A percentile compares a stretch with the other conserved stretches of the same genome.
phyloP scores from a whole-genome alignment of 1,140 invertebrate genomes.

The Eumaeus atala region DNA sequence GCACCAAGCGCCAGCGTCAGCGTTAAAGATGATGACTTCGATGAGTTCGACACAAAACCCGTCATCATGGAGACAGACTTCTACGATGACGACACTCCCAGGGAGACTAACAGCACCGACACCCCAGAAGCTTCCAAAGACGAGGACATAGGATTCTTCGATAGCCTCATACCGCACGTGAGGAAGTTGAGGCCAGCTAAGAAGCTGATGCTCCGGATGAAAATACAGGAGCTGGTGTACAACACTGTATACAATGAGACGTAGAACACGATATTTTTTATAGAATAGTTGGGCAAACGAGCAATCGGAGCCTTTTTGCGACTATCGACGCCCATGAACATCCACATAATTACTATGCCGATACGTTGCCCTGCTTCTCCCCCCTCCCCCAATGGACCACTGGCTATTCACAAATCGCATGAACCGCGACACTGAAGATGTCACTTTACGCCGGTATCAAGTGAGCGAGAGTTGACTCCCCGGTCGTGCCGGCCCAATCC shows the following conservation, averaged over 20 bases:
- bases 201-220: slow-evolving; percentile 66
- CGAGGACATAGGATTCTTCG: slow-evolving; percentile 66
- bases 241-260: slow-evolving; percentile 56
- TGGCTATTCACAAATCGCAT: too few relatives aligned
- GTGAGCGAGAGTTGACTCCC: too few relatives aligned
- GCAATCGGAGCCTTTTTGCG: too few relatives aligned
- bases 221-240: slow-evolving; percentile 66
- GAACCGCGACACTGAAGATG: too few relatives aligned
- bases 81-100: slow-evolving; percentile 57
- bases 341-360: too few relatives aligned
- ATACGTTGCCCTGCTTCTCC: too few relatives aligned
- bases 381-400: too few relatives aligned
- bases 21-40: slow-evolving; percentile 60
- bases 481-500: too few relatives aligned
- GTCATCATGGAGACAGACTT: slow-evolving; percentile 65
- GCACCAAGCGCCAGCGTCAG: slow-evolving; percentile 25
- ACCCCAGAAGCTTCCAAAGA: slow-evolving; percentile 43
- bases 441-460: too few relatives aligned
- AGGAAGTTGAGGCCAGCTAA: slow-evolving; percentile 60
- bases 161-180: slow-evolving; percentile 65
- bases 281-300: not conserved
- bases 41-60: slow-evolving; percentile 68
- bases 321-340: too few relatives aligned
- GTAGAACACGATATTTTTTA: not conserved
- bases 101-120: slow-evolving; percentile 27